These are phyloP conservation scores for Andrena fulva DNA, from an alignment of 2,888 invertebrate species.

Conservation along the genomic window DNA sequence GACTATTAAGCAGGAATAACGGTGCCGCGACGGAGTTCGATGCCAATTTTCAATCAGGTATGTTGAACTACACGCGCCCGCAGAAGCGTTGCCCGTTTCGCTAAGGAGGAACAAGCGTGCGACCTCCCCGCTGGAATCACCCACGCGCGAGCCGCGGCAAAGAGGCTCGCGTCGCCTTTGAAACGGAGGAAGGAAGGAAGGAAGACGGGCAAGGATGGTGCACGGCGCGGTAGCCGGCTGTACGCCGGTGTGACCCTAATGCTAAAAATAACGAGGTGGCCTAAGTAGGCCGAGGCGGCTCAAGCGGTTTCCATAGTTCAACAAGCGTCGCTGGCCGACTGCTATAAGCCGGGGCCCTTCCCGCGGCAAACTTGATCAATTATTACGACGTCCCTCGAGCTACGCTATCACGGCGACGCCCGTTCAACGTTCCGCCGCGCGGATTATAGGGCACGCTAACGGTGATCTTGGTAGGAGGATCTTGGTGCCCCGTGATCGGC, in stretches of 20 bases:
- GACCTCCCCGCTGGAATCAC: background rate
- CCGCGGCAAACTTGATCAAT: slow-evolving; percentile 60
- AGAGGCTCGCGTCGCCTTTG: slow-evolving; percentile 34
- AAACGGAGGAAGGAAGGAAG: slow-evolving; percentile 52
- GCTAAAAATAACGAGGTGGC: slow-evolving; percentile 79
- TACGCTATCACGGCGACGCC: slow-evolving; percentile 25
- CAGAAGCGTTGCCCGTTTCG: background rate
- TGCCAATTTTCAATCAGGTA: background rate
- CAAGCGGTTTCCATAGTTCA: slow-evolving; percentile 80
- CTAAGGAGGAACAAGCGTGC: background rate
- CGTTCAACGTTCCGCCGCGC: background rate
- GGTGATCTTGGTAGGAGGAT: background rate
- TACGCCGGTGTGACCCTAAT: slow-evolving; percentile 79
- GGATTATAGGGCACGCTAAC: slow-evolving; percentile 34
- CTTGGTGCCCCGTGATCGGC: background rate
- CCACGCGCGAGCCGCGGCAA: slow-evolving; percentile 27
- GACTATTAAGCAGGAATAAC: too few species aligned
- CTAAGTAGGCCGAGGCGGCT: slow-evolving; percentile 78
- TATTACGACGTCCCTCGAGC: slow-evolving; percentile 57
- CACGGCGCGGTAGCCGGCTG: slow-evolving; percentile 56
- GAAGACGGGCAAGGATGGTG: slow-evolving; percentile 64
- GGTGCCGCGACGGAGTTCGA: too few species aligned
- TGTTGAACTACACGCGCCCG: slow-evolving; percentile 45
- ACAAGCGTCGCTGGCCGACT: slow-evolving; percentile 66
- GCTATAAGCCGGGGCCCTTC: slow-evolving; percentile 54